Evolutionary conservation across 2,888 invertebrate species (phyloP), one percentile per base, ranked within the genome.

Genomic region (Eupeodes latifasciatus): DNA sequence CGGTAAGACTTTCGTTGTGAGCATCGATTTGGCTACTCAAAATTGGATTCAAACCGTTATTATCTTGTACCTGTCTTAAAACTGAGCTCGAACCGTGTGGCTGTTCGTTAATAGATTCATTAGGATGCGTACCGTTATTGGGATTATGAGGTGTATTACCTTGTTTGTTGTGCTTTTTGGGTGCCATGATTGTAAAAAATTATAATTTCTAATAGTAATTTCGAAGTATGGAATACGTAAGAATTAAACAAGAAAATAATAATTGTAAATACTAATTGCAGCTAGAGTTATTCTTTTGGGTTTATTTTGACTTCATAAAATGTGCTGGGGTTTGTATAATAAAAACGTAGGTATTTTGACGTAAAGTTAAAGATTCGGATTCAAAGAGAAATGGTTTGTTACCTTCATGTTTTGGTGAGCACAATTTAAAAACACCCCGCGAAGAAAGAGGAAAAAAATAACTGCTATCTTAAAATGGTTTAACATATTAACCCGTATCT

Each of bases 61-160:
- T 53, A 53, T 16, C 16, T n/a, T 53, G 16, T 53, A 53, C 5
- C 53, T 53, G 53, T 53, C 53, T 53, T 16, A 53, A 53, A 53
- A 16, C 53, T 7, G 16, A 16, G 53, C 16, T 53, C n/a, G 53
- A 53, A 53, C 7, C 11, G 53, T 53, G 53, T 53, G 53, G 16
- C 16, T 53, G 53, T 53, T 53, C 53, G 53, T 16, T 53, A 53
- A 16, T 53, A 7, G 16, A 53, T 53, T 53, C 53, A 16, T 53
- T 53, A 53, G 53, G 16, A 7, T 53, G 16, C 16, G 16, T 16
- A 16, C 16, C 53, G 53, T 16, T 53, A 53, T 53, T 53, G 53
- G 16, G 53, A 53, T 53, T 53, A 53, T 53, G 53, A 53, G 53
- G 53, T 53, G 53, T 53, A 53, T 53, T 53, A 53, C 53, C 53